Evolutionary conservation across 2,797 vertebrate species (phyloP), one percentile per base, ranked within the genome.

Genomic region (Cuculus canorus): DNA sequence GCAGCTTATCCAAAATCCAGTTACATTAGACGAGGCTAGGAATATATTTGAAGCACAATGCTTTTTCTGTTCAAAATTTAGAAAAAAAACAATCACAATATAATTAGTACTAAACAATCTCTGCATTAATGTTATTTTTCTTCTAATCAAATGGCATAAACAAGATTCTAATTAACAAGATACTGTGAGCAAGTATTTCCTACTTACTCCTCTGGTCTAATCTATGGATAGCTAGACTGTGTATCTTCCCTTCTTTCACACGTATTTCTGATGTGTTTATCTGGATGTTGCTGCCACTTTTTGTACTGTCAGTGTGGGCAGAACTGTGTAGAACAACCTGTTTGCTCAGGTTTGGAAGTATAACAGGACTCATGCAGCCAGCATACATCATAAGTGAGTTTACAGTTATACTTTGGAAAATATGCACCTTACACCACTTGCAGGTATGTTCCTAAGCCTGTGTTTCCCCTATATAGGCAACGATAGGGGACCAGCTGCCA

Each of bases 231-330:
- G 33, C 25, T 27, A 33, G 9, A 28, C 4, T 43, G 23, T 50
- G 4, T 28, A 43, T 75, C 2, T 53, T 68, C 66, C 32, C 35
- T 68, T 43, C 15, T 70, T 77, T 37, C 32, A 63, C 24, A 53
- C 2, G 11, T 2, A 10, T 54, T 84, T 89, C 53, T 27, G 21
- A 11, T 43, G 10, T 19, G 10, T 21, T 64, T 54, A 66, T 19
- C 25, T 2, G 3, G 21, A 48, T 0, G 3, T 68, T 68, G 9
- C 13, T 90, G 5, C 22, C 0, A 0, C 9, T 48, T 4, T 48
- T 4, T 32, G 21, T 68, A 77, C 3, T 52, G 63, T 15, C 28
- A 39, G 1, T 1, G 1, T 22, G 24, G 18, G 81, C 83, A 83
- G 30, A 81, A 68, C 45, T 33, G 9, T 25, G 28, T 37, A 47